Evolutionary conservation across 2,888 invertebrate species (phyloP).

Genomic region (Tridacna crocea): DNA sequence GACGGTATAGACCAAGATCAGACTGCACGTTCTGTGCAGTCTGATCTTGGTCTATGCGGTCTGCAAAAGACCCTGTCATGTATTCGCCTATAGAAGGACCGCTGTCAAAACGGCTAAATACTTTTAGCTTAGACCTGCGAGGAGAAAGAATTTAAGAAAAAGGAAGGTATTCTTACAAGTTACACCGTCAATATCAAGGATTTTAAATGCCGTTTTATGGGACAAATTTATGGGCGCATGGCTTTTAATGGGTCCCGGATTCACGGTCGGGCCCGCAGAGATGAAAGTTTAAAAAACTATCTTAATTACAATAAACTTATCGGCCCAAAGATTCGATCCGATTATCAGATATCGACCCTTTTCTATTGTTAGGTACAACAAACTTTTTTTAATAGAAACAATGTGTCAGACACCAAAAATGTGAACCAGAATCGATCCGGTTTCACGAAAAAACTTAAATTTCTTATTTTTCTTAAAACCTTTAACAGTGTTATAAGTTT

Average conservation of each 20-base stretch:
- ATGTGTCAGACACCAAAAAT: too few relatives aligned
- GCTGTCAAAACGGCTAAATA: neutral
- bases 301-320: neutral
- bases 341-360: neutral
- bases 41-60: too few relatives aligned
- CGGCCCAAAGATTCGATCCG: neutral
- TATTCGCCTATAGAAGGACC: too few relatives aligned
- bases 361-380: neutral
- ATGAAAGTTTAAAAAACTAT: neutral
- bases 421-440: neutral
- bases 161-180: neutral
- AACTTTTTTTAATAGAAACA: too few relatives aligned
- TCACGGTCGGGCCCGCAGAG: slow-evolving; percentile 1
- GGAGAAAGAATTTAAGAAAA: neutral
- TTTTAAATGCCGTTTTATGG: slow-evolving; percentile 19
- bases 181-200: slow-evolving; percentile 14
- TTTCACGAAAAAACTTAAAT: neutral
- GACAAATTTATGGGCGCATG: slow-evolving; percentile 11
- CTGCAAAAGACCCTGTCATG: too few relatives aligned
- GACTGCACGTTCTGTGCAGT: too few relatives aligned
- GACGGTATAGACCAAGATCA: too few relatives aligned
- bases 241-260: slow-evolving; percentile 6
- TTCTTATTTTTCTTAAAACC: neutral
- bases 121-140: neutral
- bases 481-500: neutral